phyloP scores from a whole-genome alignment of 2,888 invertebrate genomes.

The Tolmerus cingulatus region DNA sequence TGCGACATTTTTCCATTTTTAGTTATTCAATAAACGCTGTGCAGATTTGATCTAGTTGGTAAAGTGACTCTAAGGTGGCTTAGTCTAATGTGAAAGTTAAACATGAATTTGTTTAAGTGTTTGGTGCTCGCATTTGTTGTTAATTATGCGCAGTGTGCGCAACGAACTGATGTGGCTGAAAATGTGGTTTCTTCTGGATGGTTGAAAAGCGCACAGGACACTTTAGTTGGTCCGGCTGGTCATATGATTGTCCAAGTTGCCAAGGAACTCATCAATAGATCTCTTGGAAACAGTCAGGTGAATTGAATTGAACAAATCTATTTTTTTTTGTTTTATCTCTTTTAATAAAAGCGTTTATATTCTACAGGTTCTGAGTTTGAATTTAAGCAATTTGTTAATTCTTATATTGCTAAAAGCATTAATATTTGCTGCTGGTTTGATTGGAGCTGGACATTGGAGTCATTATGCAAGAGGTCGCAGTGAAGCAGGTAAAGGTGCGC shows the following conservation, averaged over 20 bases:
- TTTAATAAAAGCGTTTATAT: neutral
- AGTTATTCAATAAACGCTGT: neutral
- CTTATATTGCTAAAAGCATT: conserved; percentile 82
- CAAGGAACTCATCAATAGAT: conserved; percentile 73
- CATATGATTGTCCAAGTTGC: conserved; percentile 65
- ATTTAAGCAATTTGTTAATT: conserved; percentile 82
- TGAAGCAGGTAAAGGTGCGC: neutral
- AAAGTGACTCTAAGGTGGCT: neutral
- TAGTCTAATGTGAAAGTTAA: neutral
- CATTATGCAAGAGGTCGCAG: conserved; percentile 65
- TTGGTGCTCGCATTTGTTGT: neutral
- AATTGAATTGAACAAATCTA: neutral
- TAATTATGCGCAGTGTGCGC: neutral
- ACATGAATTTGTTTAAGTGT: neutral
- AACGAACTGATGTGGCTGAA: conserved; percentile 4
- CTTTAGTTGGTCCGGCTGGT: conserved; percentile 60
- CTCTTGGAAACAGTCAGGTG: conserved; percentile 75
- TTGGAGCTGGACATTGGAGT: conserved; percentile 76
- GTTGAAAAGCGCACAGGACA: conserved; percentile 57
- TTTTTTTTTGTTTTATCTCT: neutral
- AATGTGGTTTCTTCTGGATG: conserved; percentile 51
- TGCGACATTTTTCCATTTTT: neutral
- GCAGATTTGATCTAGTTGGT: neutral
- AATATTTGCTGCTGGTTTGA: conserved; percentile 81
- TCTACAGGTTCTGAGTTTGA: conserved; percentile 77